phyloP scores from a whole-genome alignment of 2,888 invertebrate genomes.

The Apotomis betuletana region DNA sequence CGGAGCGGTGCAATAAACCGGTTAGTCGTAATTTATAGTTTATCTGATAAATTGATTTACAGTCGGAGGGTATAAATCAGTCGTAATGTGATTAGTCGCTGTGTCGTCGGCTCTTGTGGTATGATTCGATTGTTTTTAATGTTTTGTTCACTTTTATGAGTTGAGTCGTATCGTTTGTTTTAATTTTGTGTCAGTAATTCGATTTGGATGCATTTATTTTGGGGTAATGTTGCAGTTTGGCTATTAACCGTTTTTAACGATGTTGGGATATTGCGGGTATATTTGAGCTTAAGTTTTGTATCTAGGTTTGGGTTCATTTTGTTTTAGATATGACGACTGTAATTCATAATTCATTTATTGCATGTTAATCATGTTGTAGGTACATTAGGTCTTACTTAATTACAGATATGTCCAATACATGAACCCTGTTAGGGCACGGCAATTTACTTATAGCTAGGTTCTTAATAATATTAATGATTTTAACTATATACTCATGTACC shows the following conservation, averaged over 20 bases:
- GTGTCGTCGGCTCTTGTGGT: conserved; percentile 45
- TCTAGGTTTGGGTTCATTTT: neutral
- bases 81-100: conserved; percentile 64
- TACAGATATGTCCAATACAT: too few species aligned
- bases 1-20: neutral
- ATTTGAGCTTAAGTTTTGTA: neutral
- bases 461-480: too few species aligned
- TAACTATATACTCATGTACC: too few species aligned
- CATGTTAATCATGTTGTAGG: too few species aligned
- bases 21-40: conserved; percentile 73
- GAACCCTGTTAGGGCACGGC: too few species aligned
- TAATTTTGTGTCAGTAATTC: conserved; percentile 43
- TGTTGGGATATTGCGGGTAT: neutral
- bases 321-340: too few species aligned
- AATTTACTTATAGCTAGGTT: too few species aligned
- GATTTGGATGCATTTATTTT: conserved; percentile 29
- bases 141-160: conserved; percentile 31
- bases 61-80: conserved; percentile 72
- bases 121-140: conserved; percentile 55
- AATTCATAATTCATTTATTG: too few species aligned
- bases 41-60: conserved; percentile 75
- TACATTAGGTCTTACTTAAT: too few species aligned
- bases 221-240: conserved; percentile 7
- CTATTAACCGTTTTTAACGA: conserved; percentile 1
- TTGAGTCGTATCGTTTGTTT: conserved; percentile 45